Percentiles rank a stretch among this genome's conserved stretches.
Conservation (phyloP, 2,113 vertebrate genomes). For the Cynopterus brachyotis region DNA sequence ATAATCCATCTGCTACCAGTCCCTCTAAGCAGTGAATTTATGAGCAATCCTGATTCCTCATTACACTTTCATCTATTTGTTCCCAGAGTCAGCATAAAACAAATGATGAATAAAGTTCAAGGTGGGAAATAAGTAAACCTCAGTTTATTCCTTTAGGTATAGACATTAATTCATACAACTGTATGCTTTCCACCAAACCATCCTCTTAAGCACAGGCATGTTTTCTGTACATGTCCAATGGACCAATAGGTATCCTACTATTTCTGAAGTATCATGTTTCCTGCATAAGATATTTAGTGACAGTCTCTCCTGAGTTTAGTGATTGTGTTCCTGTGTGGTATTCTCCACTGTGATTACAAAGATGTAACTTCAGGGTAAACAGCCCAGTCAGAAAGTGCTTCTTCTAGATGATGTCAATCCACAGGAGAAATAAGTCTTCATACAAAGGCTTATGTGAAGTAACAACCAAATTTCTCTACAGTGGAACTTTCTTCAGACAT, state of each 20-base stretch:
- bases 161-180: not conserved
- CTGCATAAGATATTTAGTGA: not conserved
- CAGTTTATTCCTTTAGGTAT: not conserved
- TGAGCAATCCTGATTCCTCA: not conserved
- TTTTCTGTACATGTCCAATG: not conserved
- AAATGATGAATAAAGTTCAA: not conserved
- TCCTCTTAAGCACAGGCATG: not conserved
- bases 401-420: not conserved
- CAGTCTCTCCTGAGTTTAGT: not conserved
- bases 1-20: not conserved
- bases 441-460: not conserved
- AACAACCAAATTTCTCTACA: not conserved
- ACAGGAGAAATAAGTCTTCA: not conserved
- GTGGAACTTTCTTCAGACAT: not conserved
- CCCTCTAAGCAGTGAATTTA: not conserved
- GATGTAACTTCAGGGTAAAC: not conserved
- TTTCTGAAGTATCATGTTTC: not conserved
- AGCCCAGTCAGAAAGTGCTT: not conserved
- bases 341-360: not conserved
- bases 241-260: not conserved
- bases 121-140: not conserved
- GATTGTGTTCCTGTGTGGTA: not conserved
- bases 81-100: not conserved
- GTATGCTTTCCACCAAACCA: not conserved
- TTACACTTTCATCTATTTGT: not conserved